phyloP scores from a whole-genome alignment of 2,113 vertebrate genomes.

The Thamnophis sirtalis region DNA sequence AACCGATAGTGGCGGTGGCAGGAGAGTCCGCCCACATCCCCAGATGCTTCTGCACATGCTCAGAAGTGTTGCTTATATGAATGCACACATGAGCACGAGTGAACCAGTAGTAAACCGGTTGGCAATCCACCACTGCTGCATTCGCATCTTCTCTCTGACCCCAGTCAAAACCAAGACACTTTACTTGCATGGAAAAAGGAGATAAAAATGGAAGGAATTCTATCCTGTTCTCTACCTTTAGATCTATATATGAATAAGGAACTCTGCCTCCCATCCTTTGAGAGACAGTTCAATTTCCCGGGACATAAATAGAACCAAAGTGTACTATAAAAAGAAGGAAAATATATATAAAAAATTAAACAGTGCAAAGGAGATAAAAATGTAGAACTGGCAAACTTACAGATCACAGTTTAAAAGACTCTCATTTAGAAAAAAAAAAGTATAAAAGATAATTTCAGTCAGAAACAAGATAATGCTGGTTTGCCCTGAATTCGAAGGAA shows the following conservation, averaged over 20 bases:
- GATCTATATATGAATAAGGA: background rate
- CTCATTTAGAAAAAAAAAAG: background rate
- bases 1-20: no score
- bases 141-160: background rate
- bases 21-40: no score
- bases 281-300: background rate
- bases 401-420: background rate
- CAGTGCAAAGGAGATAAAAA: background rate
- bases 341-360: background rate
- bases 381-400: background rate
- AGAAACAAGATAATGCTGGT: background rate
- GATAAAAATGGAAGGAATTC: background rate
- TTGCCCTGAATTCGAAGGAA: background rate
- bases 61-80: no score
- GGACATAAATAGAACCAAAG: background rate
- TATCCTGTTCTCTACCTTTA: background rate
- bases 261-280: background rate
- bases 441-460: background rate
- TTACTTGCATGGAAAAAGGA: background rate
- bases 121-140: no score
- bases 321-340: background rate
- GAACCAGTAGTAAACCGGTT: no score
- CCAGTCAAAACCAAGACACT: background rate
- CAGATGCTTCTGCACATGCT: no score
- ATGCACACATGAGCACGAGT: no score